Percentiles rank a stretch among this genome's conserved stretches.
Conservation (phyloP, 1,140 invertebrate genomes). For the Polypedilum vanderplanki region DNA sequence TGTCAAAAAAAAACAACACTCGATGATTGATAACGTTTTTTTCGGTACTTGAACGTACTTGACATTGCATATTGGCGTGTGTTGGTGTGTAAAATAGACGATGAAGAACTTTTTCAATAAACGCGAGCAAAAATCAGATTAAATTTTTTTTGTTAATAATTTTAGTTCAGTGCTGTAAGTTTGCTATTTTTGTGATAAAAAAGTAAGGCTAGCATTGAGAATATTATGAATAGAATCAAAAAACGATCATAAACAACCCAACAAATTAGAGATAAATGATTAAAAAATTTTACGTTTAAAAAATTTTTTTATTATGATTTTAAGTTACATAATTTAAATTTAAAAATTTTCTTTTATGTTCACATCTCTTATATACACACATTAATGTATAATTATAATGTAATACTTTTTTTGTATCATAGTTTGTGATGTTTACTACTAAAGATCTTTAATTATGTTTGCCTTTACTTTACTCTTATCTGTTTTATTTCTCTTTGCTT, state of each 20-base stretch:
- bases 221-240: not conserved
- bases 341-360: too few species aligned
- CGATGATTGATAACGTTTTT: not conserved
- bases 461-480: too few species aligned
- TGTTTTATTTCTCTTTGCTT: too few species aligned
- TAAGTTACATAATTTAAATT: too few species aligned
- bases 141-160: not conserved
- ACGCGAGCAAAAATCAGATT: not conserved
- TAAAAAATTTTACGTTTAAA: too few species aligned
- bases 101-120: not conserved
- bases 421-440: too few species aligned
- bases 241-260: not conserved
- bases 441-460: too few species aligned
- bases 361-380: too few species aligned
- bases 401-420: too few species aligned
- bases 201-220: not conserved
- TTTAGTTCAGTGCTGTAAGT: not conserved
- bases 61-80: not conserved
- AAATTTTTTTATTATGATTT: too few species aligned
- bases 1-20: not conserved
- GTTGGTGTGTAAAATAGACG: not conserved
- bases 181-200: slow-evolving; percentile 12
- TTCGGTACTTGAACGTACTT: slow-evolving; percentile 4
- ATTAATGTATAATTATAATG: too few species aligned
- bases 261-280: too few species aligned